A percentile compares a stretch with the other conserved stretches of the same genome.
These are phyloP conservation scores for Tauraco hartlaubi DNA, from an alignment of 2,797 vertebrate species.

Conservation along the genomic window DNA sequence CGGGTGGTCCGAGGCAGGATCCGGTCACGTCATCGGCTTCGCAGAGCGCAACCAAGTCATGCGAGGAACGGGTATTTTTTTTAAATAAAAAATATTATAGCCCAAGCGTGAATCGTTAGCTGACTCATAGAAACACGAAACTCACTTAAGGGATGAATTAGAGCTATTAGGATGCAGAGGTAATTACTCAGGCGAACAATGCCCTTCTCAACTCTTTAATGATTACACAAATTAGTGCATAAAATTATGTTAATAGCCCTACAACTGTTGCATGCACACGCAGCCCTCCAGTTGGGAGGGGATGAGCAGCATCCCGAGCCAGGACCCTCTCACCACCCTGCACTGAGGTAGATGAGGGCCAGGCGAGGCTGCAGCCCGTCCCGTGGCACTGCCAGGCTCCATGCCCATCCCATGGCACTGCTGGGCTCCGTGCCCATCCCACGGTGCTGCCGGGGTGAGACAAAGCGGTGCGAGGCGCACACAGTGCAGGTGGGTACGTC, in stretches of 20 bases:
- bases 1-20: fast-evolving
- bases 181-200: conserved; percentile 65
- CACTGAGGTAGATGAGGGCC: too few relatives aligned
- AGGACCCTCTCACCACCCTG: fast-evolving
- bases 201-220: conserved; percentile 46
- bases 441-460: background rate
- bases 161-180: conserved; percentile 38
- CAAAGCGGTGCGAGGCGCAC: background rate
- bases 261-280: background rate
- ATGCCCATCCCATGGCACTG: background rate
- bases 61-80: background rate
- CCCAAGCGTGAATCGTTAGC: background rate
- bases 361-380: background rate
- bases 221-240: conserved; percentile 67
- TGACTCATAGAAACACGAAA: conserved; percentile 14
- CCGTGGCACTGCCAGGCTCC: background rate
- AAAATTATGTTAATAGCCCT: conserved; percentile 32
- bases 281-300: background rate
- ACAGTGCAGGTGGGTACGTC: fast-evolving
- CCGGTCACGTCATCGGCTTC: background rate
- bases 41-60: background rate
- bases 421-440: background rate
- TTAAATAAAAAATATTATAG: background rate
- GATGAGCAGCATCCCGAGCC: background rate
- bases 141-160: conserved; percentile 20